A percentile compares a stretch with the other conserved stretches of the same genome.
Evolutionary conservation across 1,140 invertebrate genomes (phyloP).

Genomic region (Trichoplusia ni): DNA sequence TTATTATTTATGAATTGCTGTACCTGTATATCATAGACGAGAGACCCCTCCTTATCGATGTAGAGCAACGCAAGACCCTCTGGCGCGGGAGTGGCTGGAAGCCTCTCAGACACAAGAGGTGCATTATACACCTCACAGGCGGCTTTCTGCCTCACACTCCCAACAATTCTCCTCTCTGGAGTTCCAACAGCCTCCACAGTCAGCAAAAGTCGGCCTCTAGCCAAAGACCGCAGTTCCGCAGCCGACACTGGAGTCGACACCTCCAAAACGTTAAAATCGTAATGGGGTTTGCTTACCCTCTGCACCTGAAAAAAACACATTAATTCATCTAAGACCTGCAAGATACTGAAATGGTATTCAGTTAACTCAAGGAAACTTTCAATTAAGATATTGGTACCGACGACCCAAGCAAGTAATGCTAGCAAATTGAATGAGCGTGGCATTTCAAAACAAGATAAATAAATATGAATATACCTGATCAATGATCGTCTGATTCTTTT

Average conservation of each 20-base stretch:
- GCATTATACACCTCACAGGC: slow-evolving; percentile 92
- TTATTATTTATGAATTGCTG: slow-evolving; percentile 46
- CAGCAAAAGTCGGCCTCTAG: slow-evolving; percentile 86
- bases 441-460: background rate
- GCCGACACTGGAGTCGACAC: slow-evolving; percentile 87
- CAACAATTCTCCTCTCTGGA: slow-evolving; percentile 84
- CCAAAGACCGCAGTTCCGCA: slow-evolving; percentile 86
- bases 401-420: no score
- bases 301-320: slow-evolving; percentile 56
- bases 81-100: slow-evolving; percentile 66
- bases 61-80: slow-evolving; percentile 91
- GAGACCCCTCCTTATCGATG: slow-evolving; percentile 87
- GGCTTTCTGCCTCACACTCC: slow-evolving; percentile 85
- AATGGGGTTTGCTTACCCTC: slow-evolving; percentile 86
- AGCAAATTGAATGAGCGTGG: no score
- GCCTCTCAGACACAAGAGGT: slow-evolving; percentile 81
- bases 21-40: slow-evolving; percentile 88
- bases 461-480: slow-evolving; percentile 83
- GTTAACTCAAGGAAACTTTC: no score
- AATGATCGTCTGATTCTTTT: slow-evolving; percentile 87
- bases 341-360: no score
- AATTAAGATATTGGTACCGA: no score
- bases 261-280: slow-evolving; percentile 88
- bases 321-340: slow-evolving; percentile 2
- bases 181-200: slow-evolving; percentile 85